phyloP scores from a whole-genome alignment of 2,113 vertebrate species.

The Mobula hypostoma region DNA sequence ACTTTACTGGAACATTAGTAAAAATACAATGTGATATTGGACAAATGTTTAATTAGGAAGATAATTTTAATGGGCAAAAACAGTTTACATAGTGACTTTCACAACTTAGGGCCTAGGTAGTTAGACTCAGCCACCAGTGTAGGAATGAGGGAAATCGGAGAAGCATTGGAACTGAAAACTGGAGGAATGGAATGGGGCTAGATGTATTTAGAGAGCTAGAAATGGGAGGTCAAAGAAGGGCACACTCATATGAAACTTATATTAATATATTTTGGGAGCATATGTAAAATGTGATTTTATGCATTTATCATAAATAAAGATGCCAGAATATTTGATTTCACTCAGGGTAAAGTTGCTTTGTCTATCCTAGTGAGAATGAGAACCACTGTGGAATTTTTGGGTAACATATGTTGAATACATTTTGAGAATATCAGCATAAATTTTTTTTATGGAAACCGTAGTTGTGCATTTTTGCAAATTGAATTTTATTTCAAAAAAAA shows the following conservation, averaged over 20 bases:
- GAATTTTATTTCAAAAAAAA: not conserved
- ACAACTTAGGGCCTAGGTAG: not conserved
- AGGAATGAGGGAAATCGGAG: not conserved
- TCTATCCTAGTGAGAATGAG: too few species aligned
- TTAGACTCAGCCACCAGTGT: not conserved
- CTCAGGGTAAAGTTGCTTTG: too few species aligned
- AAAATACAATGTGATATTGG: not conserved
- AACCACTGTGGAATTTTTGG: too few species aligned
- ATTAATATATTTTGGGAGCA: not conserved
- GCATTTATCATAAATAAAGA: not conserved
- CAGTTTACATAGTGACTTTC: not conserved
- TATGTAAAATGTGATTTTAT: not conserved
- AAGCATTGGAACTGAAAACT: not conserved
- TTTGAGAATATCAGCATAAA: not conserved
- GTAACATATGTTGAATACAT: not conserved
- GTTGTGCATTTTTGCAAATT: not conserved
- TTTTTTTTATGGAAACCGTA: not conserved
- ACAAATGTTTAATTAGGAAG: not conserved
- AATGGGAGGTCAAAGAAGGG: not conserved
- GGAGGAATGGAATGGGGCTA: not conserved
- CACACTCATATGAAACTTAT: not conserved
- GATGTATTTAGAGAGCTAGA: not conserved
- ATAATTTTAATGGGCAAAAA: not conserved
- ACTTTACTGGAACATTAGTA: too few species aligned
- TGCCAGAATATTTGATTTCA: too few species aligned